These are phyloP conservation scores for Liparis tanakae DNA, from an alignment of 2,797 vertebrate species.

Conservation along the genomic window DNA sequence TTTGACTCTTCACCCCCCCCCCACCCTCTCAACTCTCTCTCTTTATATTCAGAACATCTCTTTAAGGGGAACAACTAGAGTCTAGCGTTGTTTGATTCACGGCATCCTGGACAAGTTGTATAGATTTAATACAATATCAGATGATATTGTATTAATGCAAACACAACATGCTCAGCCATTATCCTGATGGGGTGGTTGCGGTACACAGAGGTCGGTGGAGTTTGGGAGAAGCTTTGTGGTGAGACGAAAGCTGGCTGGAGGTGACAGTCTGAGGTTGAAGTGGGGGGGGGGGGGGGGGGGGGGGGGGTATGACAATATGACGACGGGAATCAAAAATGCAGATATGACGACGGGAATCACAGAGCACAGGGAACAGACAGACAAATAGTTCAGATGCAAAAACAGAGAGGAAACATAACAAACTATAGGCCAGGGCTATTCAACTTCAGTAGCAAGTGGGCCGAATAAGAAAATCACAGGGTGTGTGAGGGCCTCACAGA, in stretches of 20 bases:
- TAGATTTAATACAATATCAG: not conserved
- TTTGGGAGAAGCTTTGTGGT: not conserved
- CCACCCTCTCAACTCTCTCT: not conserved
- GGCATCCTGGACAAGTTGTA: not conserved
- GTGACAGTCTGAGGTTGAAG: not conserved
- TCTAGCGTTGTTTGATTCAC: not conserved
- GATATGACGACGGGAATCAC: not conserved
- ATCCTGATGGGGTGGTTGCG: not conserved
- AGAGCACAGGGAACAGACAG: not conserved
- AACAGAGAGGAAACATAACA: not conserved
- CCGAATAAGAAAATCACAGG: too few relatives aligned
- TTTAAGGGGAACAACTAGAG: not conserved
- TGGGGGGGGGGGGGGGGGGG: too few relatives aligned
- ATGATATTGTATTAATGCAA: not conserved
- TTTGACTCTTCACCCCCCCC: constrained; percentile 34
- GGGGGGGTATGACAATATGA: too few relatives aligned
- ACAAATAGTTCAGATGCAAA: not conserved
- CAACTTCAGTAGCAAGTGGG: too few relatives aligned
- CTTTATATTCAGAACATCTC: constrained; percentile 1
- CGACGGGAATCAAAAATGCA: too few relatives aligned
- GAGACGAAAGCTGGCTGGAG: not conserved
- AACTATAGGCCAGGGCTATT: too few relatives aligned
- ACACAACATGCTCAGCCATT: not conserved
- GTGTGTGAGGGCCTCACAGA: too few relatives aligned
- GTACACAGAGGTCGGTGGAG: not conserved